A percentile compares a stretch with the other conserved stretches of the same genome.
These are phyloP conservation scores for Drosophila dunni DNA, from an alignment of 1,140 invertebrate species.

Conservation along the genomic window DNA sequence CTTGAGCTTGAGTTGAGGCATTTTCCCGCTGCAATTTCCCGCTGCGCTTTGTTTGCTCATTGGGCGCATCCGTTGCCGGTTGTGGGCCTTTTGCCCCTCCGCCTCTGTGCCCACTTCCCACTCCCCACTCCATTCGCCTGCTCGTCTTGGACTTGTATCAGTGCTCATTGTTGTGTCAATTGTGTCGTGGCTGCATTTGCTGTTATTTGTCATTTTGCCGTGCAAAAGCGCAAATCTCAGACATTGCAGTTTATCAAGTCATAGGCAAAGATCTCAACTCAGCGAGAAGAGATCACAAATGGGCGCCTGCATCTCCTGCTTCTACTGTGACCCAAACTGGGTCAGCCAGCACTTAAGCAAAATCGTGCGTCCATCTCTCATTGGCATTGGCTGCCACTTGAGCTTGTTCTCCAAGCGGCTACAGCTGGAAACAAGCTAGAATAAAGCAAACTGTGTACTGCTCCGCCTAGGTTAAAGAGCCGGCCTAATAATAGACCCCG, in stretches of 20 bases:
- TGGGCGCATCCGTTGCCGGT: slow-evolving; percentile 81
- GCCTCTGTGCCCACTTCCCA: not conserved
- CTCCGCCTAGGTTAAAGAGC: slow-evolving; percentile 54
- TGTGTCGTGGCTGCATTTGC: slow-evolving; percentile 64
- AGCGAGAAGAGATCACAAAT: not conserved
- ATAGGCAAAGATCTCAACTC: slow-evolving; percentile 51
- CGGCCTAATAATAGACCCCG: slow-evolving; percentile 67
- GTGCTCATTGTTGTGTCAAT: slow-evolving; percentile 81
- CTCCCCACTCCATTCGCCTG: not conserved
- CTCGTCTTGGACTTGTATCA: slow-evolving; percentile 44
- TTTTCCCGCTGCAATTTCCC: slow-evolving; percentile 74
- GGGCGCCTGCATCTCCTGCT: slow-evolving; percentile 25
- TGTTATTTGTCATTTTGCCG: slow-evolving; percentile 47
- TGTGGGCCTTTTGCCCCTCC: not conserved
- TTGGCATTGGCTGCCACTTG: slow-evolving; percentile 77
- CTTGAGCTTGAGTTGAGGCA: slow-evolving; percentile 10
- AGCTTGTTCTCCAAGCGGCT: slow-evolving; percentile 24
- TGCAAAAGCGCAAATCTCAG: slow-evolving; percentile 70
- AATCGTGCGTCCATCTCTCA: slow-evolving; percentile 68
- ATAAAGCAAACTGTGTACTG: slow-evolving; percentile 6
- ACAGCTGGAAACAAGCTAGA: not conserved
- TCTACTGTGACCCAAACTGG: slow-evolving; percentile 51
- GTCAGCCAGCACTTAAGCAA: slow-evolving; percentile 77
- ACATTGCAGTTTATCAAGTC: slow-evolving; percentile 75
- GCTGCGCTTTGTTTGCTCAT: slow-evolving; percentile 81